Evolutionary conservation across 2,888 invertebrate species (phyloP).

Genomic region (Lasius fuliginosus): DNA sequence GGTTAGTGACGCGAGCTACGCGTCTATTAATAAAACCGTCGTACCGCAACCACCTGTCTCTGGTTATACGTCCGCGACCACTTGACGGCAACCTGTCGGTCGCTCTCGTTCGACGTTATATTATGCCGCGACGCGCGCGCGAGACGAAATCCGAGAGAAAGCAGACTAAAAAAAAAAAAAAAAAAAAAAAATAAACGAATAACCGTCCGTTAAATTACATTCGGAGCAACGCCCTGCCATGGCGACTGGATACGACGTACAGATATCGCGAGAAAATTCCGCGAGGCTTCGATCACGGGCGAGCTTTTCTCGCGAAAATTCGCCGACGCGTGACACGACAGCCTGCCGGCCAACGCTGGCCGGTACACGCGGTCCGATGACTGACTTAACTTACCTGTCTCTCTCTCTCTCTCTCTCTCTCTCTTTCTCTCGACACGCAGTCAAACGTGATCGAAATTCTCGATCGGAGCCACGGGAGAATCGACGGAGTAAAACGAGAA

Average conservation of each 20-base stretch:
- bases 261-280: neutral
- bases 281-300: neutral
- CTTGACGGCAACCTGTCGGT: slow-evolving; percentile 80
- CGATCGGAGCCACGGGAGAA: slow-evolving; percentile 59
- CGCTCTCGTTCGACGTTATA: slow-evolving; percentile 3
- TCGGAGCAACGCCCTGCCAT: slow-evolving; percentile 82
- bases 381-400: neutral
- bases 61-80: neutral
- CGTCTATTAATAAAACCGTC: slow-evolving; percentile 79
- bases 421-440: neutral
- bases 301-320: neutral
- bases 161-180: neutral
- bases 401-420: neutral
- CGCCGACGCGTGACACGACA: neutral
- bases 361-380: neutral
- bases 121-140: neutral
- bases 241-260: neutral
- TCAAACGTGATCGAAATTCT: slow-evolving; percentile 56
- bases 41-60: slow-evolving; percentile 79
- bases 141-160: neutral
- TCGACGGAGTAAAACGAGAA: slow-evolving; percentile 74
- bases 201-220: neutral
- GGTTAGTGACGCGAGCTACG: slow-evolving; percentile 66
- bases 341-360: too few relatives aligned
- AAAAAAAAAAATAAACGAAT: neutral